Evolutionary conservation across 2,113 vertebrate genomes (phyloP).

Genomic region (Antechinus stuartii): DNA sequence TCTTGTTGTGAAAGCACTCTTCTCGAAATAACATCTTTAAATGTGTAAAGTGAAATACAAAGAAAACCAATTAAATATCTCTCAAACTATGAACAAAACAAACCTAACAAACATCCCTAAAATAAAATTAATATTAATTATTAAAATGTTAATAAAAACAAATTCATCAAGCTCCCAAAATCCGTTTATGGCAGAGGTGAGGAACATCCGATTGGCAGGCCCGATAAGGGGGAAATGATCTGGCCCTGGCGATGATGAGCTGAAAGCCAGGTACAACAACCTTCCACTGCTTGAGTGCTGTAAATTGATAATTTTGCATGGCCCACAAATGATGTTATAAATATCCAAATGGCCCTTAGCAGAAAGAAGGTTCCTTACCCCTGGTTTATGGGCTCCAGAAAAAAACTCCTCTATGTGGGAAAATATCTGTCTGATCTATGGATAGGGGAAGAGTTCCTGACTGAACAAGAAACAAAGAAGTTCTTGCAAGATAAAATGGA

Average conservation of each 20-base stretch:
- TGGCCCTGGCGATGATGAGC: too few relatives aligned
- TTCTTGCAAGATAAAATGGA: not conserved
- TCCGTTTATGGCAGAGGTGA: not conserved
- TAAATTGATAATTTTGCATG: too few relatives aligned
- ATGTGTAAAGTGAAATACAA: not conserved
- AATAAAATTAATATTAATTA: not conserved
- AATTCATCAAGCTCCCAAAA: not conserved
- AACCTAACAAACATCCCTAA: not conserved
- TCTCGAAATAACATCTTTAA: not conserved
- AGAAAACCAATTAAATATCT: not conserved
- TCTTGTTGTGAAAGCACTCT: not conserved
- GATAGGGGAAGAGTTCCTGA: not conserved
- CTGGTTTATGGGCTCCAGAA: not conserved
- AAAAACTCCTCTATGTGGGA: not conserved
- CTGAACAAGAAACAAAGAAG: not conserved
- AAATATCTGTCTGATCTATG: not conserved
- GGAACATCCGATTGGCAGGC: too few relatives aligned
- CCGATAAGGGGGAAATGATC: too few relatives aligned
- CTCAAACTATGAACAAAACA: not conserved
- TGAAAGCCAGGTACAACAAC: too few relatives aligned
- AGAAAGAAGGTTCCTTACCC: too few relatives aligned
- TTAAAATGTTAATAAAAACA: not conserved
- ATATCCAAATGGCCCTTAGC: too few relatives aligned
- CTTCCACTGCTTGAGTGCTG: too few relatives aligned
- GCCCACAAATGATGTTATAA: too few relatives aligned